phyloP scores from a whole-genome alignment of 1,140 invertebrate species.

The Chlorops oryzae region DNA sequence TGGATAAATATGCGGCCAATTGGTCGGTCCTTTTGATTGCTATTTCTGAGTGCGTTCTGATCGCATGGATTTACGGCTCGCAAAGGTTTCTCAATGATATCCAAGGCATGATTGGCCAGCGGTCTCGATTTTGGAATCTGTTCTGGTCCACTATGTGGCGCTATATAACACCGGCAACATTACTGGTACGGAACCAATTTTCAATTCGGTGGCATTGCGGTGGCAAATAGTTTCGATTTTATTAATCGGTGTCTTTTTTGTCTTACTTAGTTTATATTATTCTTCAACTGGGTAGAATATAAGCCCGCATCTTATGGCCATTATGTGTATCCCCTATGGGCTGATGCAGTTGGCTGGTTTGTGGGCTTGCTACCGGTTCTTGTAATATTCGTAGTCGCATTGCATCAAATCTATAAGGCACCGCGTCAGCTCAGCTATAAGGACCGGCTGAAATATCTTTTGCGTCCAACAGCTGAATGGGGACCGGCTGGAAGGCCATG shows the following conservation, averaged over 20 bases:
- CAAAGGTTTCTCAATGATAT: constrained; percentile 74
- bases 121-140: constrained; percentile 62
- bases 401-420: constrained; percentile 56
- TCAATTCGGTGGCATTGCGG: too few relatives aligned
- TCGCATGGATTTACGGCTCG: constrained; percentile 78
- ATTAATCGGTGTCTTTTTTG: not conserved
- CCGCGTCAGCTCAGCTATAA: constrained; percentile 52
- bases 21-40: constrained; percentile 80
- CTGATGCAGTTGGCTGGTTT: constrained; percentile 70
- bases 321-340: constrained; percentile 71
- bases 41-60: constrained; percentile 68
- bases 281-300: constrained; percentile 80
- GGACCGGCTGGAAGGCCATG: constrained; percentile 48
- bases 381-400: constrained; percentile 61
- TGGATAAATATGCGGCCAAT: constrained; percentile 82
- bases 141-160: constrained; percentile 81
- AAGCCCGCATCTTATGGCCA: constrained; percentile 66
- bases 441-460: constrained; percentile 47
- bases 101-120: constrained; percentile 70
- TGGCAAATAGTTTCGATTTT: constrained; percentile 1
- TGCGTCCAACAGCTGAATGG: constrained; percentile 49
- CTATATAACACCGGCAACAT: constrained; percentile 66
- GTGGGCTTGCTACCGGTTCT: constrained; percentile 65
- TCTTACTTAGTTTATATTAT: constrained; percentile 62
- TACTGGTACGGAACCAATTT: constrained; percentile 50